These are phyloP conservation scores for Minunthozetes semirufus DNA, from an alignment of 2,888 invertebrate genomes.

Conservation along the genomic window DNA sequence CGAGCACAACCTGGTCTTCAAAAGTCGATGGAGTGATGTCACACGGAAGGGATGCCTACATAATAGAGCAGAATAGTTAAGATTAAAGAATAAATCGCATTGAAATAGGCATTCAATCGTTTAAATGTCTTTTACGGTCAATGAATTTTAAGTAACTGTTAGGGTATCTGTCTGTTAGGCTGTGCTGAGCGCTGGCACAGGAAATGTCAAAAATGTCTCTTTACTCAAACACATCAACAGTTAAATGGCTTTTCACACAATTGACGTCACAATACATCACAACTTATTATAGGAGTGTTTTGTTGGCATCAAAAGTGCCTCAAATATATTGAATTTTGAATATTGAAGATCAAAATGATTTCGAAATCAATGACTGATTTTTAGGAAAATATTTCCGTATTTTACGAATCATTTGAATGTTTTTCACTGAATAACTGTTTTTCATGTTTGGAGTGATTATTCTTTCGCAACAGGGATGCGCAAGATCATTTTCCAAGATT, in stretches of 20 bases:
- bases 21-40: conserved; percentile 35
- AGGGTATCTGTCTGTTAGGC: not conserved
- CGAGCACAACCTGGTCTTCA: conserved; percentile 35
- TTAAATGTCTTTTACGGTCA: conserved; percentile 2
- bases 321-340: too few species aligned
- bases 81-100: not conserved
- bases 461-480: too few species aligned
- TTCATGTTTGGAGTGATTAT: too few species aligned
- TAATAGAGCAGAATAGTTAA: not conserved
- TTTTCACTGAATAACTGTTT: too few species aligned
- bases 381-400: too few species aligned
- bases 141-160: conserved; percentile 8
- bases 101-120: not conserved
- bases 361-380: too few species aligned
- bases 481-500: too few species aligned
- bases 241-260: not conserved
- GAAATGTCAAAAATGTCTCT: not conserved
- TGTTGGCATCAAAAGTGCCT: too few species aligned
- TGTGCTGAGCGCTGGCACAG: not conserved
- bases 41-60: conserved; percentile 35
- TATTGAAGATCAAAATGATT: too few species aligned
- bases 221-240: not conserved
- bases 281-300: not conserved
- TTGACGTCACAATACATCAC: not conserved
- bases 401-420: too few species aligned